Percentiles rank a stretch among this genome's conserved stretches.
phyloP scores from a whole-genome alignment of 1,140 invertebrate species.

The Hirudo medicinalis region DNA sequence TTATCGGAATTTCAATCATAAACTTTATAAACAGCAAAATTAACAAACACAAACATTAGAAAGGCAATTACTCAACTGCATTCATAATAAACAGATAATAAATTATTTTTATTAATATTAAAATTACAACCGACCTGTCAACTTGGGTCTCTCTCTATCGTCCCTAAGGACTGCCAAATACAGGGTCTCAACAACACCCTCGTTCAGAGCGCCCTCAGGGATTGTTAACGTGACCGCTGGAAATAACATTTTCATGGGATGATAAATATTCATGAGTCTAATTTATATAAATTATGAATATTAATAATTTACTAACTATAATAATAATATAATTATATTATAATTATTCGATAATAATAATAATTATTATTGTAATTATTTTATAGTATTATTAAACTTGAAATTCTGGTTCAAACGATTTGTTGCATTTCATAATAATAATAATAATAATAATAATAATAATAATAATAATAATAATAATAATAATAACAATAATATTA shows the following conservation, averaged over 20 bases:
- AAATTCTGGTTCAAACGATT: too few species aligned
- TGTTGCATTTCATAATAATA: too few species aligned
- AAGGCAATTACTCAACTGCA: too few species aligned
- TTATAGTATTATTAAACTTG: too few species aligned
- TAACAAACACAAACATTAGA: too few species aligned
- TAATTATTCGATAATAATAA: background rate
- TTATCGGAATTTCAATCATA: too few species aligned
- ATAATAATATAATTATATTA: too few species aligned
- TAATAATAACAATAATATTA: too few species aligned
- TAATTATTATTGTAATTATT: too few species aligned
- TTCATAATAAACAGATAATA: background rate
- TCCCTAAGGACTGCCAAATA: slow-evolving; percentile 76
- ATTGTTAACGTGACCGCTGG: slow-evolving; percentile 65
- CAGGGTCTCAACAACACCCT: slow-evolving; percentile 62
- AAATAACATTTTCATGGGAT: background rate
- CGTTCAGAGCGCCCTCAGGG: slow-evolving; percentile 71
- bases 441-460: background rate
- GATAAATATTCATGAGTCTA: background rate
- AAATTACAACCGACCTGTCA: slow-evolving; percentile 51
- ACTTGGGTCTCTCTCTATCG: slow-evolving; percentile 68
- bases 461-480: background rate
- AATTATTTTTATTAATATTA: background rate
- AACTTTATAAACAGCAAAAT: too few species aligned
- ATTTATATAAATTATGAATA: background rate
- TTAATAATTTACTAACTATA: background rate